Evolutionary conservation across 2,797 vertebrate genomes (phyloP).

Genomic region (Heliangelus exortis): DNA sequence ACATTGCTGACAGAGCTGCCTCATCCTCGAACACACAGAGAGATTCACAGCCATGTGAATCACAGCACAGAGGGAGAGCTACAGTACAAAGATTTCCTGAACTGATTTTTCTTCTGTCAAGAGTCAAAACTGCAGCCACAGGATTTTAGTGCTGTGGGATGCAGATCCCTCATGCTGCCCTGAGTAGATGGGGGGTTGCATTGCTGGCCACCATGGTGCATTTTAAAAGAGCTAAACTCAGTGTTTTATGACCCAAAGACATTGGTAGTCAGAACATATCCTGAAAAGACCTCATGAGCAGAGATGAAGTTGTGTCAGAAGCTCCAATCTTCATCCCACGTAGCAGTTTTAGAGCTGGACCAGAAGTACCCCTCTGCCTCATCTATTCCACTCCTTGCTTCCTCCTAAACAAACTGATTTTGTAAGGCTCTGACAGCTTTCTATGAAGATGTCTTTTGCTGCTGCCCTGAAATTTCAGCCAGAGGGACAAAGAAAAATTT

Average conservation of each 20-base stretch:
- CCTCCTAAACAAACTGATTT: background rate
- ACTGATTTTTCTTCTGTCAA: background rate
- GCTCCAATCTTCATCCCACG: rapidly evolving
- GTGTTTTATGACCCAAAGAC: background rate
- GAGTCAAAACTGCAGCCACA: background rate
- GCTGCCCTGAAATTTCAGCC: background rate
- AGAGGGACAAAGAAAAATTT: background rate
- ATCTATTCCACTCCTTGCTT: background rate
- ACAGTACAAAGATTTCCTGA: background rate
- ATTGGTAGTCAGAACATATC: background rate
- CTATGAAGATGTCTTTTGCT: background rate
- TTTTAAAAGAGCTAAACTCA: background rate
- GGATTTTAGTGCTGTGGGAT: background rate
- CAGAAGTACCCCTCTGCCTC: background rate
- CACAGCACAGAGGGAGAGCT: background rate
- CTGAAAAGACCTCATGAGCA: background rate
- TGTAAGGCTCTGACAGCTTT: background rate
- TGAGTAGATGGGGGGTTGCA: background rate
- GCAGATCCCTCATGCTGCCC: background rate
- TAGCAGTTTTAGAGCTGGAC: background rate
- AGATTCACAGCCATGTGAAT: slow-evolving; percentile 30
- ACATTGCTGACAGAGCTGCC: slow-evolving; percentile 50
- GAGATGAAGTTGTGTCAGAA: background rate
- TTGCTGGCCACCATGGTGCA: background rate
- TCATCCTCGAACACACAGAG: background rate